phyloP scores from a whole-genome alignment of 2,113 vertebrate species.

The Sturnira hondurensis region DNA sequence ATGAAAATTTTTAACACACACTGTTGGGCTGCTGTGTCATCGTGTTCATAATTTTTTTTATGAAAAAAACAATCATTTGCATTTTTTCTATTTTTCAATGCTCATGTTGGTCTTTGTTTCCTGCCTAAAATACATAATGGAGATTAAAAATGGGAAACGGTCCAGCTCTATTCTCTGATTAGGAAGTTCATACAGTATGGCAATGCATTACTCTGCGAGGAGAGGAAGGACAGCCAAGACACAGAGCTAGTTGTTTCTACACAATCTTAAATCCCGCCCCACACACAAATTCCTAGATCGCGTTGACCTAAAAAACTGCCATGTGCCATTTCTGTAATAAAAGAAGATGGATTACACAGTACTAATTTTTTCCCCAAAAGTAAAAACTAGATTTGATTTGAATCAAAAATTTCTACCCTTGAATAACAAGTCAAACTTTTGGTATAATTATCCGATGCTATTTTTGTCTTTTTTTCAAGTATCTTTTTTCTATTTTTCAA shows the following conservation, averaged over 20 bases:
- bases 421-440: neutral
- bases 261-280: neutral
- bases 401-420: neutral
- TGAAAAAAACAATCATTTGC: neutral
- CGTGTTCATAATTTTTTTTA: neutral
- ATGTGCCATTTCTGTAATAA: neutral
- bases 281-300: neutral
- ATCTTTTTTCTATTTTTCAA: conserved; percentile 42
- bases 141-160: neutral
- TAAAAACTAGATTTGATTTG: neutral
- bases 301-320: neutral
- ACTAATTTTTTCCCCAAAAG: neutral
- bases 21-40: neutral
- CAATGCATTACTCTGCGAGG: neutral
- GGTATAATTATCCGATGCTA: neutral
- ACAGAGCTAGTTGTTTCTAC: neutral
- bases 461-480: conserved; percentile 27
- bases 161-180: neutral
- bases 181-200: neutral
- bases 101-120: neutral
- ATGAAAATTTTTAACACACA: neutral
- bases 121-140: neutral
- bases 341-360: neutral
- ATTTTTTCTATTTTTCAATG: neutral
- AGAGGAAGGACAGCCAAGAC: neutral